A percentile compares a stretch with the other conserved stretches of the same genome.
Evolutionary conservation across 2,888 invertebrate species (phyloP).

Genomic region (Pollenia angustigena): DNA sequence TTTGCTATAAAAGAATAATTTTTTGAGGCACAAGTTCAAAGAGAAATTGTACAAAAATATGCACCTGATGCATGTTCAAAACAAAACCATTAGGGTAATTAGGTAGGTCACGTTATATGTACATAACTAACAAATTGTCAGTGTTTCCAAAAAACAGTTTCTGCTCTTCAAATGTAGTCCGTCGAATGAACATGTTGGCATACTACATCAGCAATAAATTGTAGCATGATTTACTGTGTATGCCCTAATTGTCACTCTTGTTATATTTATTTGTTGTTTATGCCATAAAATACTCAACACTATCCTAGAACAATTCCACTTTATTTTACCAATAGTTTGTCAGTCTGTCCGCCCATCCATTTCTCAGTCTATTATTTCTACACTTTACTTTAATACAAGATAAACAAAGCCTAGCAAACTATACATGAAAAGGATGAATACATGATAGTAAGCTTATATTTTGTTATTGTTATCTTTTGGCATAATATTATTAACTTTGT

Average conservation of each 20-base stretch:
- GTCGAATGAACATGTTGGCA: no score
- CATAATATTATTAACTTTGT: conserved; percentile 52
- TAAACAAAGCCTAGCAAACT: not conserved
- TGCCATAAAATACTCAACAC: not conserved
- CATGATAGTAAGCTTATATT: not conserved
- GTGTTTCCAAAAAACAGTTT: no score
- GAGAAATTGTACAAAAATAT: no score
- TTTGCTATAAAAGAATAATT: no score
- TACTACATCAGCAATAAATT: no score
- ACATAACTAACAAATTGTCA: no score
- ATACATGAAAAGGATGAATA: not conserved
- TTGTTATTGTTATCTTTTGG: conserved; percentile 32
- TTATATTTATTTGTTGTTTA: conserved; percentile 12
- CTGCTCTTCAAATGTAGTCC: no score
- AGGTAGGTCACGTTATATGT: no score
- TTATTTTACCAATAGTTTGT: not conserved
- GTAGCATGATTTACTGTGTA: no score
- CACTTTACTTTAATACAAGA: conserved; percentile 8
- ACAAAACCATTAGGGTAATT: no score
- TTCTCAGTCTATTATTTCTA: not conserved
- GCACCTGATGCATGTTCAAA: no score
- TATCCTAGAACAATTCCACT: conserved; percentile 21
- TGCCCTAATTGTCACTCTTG: conserved; percentile 30
- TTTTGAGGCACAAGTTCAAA: no score
- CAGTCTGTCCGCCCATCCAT: not conserved